phyloP scores from a whole-genome alignment of 2,888 invertebrate species.

The Saturnia pavonia region DNA sequence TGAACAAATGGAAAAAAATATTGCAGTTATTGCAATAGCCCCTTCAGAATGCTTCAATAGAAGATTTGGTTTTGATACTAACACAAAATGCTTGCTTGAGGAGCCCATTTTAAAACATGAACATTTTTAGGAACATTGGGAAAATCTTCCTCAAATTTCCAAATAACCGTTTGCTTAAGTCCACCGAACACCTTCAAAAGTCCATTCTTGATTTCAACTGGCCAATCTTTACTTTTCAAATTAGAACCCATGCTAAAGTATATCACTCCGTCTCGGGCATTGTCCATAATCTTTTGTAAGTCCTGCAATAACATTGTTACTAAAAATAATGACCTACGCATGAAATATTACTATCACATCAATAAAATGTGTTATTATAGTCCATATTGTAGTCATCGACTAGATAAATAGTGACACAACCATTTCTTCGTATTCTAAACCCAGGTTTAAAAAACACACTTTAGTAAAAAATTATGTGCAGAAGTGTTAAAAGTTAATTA shows the following conservation, averaged over 20 bases:
- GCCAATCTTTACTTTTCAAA: conserved; percentile 49
- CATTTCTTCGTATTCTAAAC: not conserved
- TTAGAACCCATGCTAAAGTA: conserved; percentile 67
- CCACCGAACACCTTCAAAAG: conserved; percentile 38
- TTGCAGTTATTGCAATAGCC: not conserved
- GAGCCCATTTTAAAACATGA: conserved; percentile 45
- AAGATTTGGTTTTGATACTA: conserved; percentile 13
- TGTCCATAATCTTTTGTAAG: conserved; percentile 43
- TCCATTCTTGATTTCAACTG: conserved; percentile 38
- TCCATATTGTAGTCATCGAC: not conserved
- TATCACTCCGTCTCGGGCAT: conserved; percentile 57
- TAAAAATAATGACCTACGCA: not conserved
- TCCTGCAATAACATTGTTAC: conserved; percentile 20
- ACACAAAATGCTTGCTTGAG: conserved; percentile 46
- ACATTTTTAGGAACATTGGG: conserved; percentile 45
- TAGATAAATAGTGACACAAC: not conserved
- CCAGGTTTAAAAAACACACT: no score
- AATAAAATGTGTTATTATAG: not conserved
- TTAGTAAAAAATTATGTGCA: no score
- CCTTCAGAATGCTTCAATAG: not conserved
- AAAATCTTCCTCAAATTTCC: conserved; percentile 50
- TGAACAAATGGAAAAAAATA: no score
- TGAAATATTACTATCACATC: not conserved
- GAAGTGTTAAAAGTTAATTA: no score
- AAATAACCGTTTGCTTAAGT: conserved; percentile 53